Conservation (phyloP, 2,888 invertebrate species). For the Andrena chrysosceles region DNA sequence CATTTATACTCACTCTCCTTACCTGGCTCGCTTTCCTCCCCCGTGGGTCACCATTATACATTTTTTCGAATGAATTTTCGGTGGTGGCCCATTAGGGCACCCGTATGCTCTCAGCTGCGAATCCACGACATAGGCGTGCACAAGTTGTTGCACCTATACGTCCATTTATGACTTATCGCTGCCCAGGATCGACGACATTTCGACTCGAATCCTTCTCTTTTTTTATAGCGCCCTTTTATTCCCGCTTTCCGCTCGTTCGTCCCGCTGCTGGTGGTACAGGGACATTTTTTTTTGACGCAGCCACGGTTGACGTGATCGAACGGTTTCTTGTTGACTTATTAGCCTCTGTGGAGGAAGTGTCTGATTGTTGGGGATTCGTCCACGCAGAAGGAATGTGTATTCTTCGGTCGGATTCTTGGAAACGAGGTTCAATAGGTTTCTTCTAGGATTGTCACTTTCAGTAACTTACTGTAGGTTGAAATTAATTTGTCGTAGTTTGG, state of each 20-base stretch:
- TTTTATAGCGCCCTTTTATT: slow-evolving; percentile 20
- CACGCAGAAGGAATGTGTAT: slow-evolving; percentile 43
- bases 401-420: slow-evolving; percentile 33
- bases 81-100: slow-evolving; percentile 76
- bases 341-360: slow-evolving; percentile 22
- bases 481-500: slow-evolving; percentile 38
- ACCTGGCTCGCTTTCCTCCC: slow-evolving; percentile 74
- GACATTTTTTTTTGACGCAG: slow-evolving; percentile 18
- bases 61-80: slow-evolving; percentile 69
- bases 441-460: slow-evolving; percentile 4
- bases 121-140: slow-evolving; percentile 69
- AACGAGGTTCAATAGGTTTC: background rate
- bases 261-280: slow-evolving; percentile 1
- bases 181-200: slow-evolving; percentile 63
- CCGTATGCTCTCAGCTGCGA: slow-evolving; percentile 81
- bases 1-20: slow-evolving; percentile 79
- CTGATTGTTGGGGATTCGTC: slow-evolving; percentile 14
- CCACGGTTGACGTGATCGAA: slow-evolving; percentile 49
- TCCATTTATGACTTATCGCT: slow-evolving; percentile 65
- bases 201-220: slow-evolving; percentile 48
- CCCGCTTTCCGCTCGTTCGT: slow-evolving; percentile 17
- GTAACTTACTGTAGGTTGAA: background rate
- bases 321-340: slow-evolving; percentile 55
- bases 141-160: slow-evolving; percentile 62
- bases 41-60: slow-evolving; percentile 65